phyloP scores from a whole-genome alignment of 2,113 vertebrate genomes.

The Vicugna pacos region DNA sequence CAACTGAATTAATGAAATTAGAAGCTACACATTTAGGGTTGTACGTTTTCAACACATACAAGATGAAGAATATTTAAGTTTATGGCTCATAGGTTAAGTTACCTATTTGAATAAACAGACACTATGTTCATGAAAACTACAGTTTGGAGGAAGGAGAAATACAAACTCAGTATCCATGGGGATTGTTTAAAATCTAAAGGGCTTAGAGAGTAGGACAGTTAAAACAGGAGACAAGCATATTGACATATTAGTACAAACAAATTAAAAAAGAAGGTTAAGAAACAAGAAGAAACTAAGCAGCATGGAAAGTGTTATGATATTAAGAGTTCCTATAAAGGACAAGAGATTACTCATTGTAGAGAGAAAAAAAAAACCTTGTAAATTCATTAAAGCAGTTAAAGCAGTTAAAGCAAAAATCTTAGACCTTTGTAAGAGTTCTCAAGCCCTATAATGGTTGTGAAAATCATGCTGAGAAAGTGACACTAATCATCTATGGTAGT shows the following conservation, averaged over 20 bases:
- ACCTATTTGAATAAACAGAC: background rate
- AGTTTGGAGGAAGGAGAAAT: constrained; percentile 1
- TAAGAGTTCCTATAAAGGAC: background rate
- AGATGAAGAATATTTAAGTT: background rate
- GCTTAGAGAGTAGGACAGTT: background rate
- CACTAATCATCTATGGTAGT: background rate
- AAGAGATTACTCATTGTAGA: background rate
- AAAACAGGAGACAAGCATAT: background rate
- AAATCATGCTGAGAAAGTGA: background rate
- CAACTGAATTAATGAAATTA: background rate
- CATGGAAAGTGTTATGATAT: background rate
- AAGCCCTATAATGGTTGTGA: background rate
- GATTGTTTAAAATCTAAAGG: constrained; percentile 35
- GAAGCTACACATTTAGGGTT: background rate
- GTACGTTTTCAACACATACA: background rate
- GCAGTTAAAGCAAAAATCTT: constrained; percentile 29
- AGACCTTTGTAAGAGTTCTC: constrained; percentile 37
- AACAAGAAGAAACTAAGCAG: background rate
- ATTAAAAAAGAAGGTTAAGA: background rate
- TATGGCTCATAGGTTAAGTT: background rate
- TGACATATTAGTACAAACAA: background rate
- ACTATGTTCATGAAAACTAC: constrained; percentile 19
- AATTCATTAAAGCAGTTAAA: constrained; percentile 19
- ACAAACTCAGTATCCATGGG: background rate
- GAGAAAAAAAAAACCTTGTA: constrained; percentile 9